Evolutionary conservation across 2,113 vertebrate species (phyloP).

Genomic region (Onychostruthus taczanowskii): DNA sequence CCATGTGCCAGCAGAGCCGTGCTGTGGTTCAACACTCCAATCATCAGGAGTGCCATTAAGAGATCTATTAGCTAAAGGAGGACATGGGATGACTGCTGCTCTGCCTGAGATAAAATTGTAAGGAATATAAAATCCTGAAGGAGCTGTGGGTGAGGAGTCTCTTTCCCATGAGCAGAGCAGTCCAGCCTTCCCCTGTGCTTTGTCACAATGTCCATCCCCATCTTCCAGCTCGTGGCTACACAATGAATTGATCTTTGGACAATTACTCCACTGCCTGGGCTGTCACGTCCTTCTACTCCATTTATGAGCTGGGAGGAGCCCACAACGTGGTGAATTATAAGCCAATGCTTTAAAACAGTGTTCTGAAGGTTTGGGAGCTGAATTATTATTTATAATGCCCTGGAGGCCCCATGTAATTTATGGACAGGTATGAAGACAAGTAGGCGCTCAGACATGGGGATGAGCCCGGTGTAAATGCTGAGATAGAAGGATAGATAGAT

Average conservation of each 20-base stretch:
- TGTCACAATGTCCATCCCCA: neutral
- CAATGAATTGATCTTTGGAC: neutral
- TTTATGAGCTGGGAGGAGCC: neutral
- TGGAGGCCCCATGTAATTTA: neutral
- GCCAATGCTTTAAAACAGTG: conserved; percentile 21
- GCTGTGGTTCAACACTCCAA: neutral
- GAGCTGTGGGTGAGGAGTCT: neutral
- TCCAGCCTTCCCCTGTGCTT: neutral
- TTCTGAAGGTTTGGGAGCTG: conserved; percentile 34
- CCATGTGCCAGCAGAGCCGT: neutral
- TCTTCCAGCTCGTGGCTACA: accelerated
- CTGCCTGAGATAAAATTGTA: neutral
- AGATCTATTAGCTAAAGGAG: neutral
- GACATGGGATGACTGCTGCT: neutral
- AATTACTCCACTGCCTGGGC: neutral
- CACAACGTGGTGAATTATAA: neutral
- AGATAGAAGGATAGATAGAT: conserved; percentile 32
- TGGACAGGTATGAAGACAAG: conserved; percentile 60
- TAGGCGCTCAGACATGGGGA: conserved; percentile 41
- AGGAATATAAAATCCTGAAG: neutral
- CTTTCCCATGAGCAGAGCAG: neutral
- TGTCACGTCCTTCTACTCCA: neutral
- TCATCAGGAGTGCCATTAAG: neutral
- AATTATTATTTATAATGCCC: conserved; percentile 58
- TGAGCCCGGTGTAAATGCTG: neutral